Evolutionary conservation across 1,140 invertebrate genomes (phyloP), one percentile per base, ranked within the genome.

Genomic region (Drosophila navojoa): DNA sequence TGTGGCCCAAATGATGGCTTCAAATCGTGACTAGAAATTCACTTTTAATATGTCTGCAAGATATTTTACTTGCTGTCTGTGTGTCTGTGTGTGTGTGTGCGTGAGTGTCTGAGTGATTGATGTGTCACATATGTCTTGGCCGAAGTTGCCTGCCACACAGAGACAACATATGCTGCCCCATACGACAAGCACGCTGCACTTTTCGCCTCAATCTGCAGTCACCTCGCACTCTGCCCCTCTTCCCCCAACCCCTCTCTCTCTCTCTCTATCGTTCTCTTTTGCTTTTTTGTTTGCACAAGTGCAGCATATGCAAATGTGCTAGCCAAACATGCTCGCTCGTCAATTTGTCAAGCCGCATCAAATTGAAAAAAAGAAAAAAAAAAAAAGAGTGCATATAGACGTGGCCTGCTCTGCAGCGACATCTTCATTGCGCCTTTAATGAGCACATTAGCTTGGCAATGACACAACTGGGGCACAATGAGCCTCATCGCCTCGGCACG

Each of bases 151-250:
- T 47, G 13, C 47, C 60, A 57, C 78, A 72, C 13, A 38, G 35
- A 38, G 35, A 38, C 35, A 38, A 38, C 35, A 38, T 68, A 67
- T 54, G 79, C 61, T 75, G 81, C 71, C 72, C 64, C 72, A 79
- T 66, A 76, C 78, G 66, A 68, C 79, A 82, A 82, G 75, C 79
- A 78, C 60, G 58, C 76, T 71, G 76, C 75, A 71, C 61, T 76
- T 75, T 35, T 78, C 54, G 57, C 57, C 7, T 45, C 45, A 63
- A 58, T 10, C 19, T 22, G 19, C 19, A 22, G 19, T 22, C 19
- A 22, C 19, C 19, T 22, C 19, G 1, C 19, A 22, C 1, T 22
- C 19, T 3, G 3, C 19, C 19, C 19, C 1, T 3, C 19, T 3
- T 22, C 19, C 1, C 19, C 1, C 19, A n/a, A n/a, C 19, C 19